Evolutionary conservation across 2,797 vertebrate genomes (phyloP), one percentile per base, ranked within the genome.

Genomic region (Cyprinodon diabolis): DNA sequence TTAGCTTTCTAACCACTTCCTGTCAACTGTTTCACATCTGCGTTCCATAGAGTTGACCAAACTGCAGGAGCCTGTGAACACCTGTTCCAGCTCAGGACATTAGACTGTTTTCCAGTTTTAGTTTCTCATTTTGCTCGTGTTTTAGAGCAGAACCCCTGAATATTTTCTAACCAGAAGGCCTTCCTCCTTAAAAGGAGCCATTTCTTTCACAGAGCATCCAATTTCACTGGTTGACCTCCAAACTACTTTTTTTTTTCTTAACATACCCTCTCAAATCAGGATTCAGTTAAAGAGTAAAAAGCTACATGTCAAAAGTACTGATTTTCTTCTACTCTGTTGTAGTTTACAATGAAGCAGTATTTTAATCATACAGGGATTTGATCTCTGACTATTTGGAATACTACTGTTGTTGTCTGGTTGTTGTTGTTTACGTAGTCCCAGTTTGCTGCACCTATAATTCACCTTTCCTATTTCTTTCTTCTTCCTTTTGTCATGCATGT

Each of bases 401-500:
- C 51, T 19, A 52, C 17, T 21, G 51, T 52, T 21, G 1, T 19
- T 51, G 49, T 21, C 1, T 19, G 14, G 49, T 51, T 15, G 14
- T 51, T 52, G 19, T 19, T 14, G 13, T 19, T 52, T 52, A 6
- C 19, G 19, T 52, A 19, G 51, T 19, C 19, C 51, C 19, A 8
- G 17, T 52, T 52, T 19, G 54, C 21, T 55, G n/a, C 21, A 55
- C 54, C 9, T n/a, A 8, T 55, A 11, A 55, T 70, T 30, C 69
- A 54, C 51, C 25, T 48, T 56, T n/a, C 51, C 40, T 43, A 37
- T 66, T 40, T 25, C 43, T 3, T 23, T 23, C 54, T 58, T 54
- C 62, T 45, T 68, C 19, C 69, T 48, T 49, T 62, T 43, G 21
- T 35, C 40, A 72, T 62, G 63, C 54, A 73, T 47, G 56, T 71